phyloP scores from a whole-genome alignment of 2,888 invertebrate genomes.

The Drosophila quinaria region DNA sequence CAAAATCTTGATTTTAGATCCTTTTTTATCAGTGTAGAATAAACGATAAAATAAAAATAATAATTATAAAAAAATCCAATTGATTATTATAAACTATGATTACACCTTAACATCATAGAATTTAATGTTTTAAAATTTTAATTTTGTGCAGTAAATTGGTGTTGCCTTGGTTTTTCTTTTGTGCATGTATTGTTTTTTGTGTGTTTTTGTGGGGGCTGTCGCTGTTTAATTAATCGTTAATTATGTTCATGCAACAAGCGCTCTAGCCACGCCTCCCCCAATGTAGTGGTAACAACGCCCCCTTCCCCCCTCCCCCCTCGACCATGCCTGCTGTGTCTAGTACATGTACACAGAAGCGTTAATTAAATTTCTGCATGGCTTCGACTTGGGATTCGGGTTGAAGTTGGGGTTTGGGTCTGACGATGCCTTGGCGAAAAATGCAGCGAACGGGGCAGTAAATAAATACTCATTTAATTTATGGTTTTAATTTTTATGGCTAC shows the following conservation, averaged over 20 bases:
- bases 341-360: conserved; percentile 80
- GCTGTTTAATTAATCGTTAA: conserved; percentile 77
- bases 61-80: too few species aligned
- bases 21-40: too few species aligned
- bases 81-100: too few species aligned
- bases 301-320: conserved; percentile 2
- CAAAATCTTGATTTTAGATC: too few species aligned
- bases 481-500: conserved; percentile 81
- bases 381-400: conserved; percentile 39
- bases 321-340: conserved; percentile 70
- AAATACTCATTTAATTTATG: conserved; percentile 82
- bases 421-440: conserved; percentile 51
- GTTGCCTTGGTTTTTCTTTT: not conserved
- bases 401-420: conserved; percentile 27
- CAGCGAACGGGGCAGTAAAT: conserved; percentile 72
- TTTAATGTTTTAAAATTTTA: too few species aligned
- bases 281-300: not conserved
- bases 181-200: not conserved
- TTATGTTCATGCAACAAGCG: conserved; percentile 65
- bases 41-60: too few species aligned
- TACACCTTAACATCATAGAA: too few species aligned
- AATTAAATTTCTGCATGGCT: conserved; percentile 76
- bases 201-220: conserved; percentile 18
- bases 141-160: too few species aligned
- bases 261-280: conserved; percentile 36